A percentile compares a stretch with the other conserved stretches of the same genome.
Evolutionary conservation across 2,888 invertebrate species (phyloP).

Genomic region (Orchesella flavescens): DNA sequence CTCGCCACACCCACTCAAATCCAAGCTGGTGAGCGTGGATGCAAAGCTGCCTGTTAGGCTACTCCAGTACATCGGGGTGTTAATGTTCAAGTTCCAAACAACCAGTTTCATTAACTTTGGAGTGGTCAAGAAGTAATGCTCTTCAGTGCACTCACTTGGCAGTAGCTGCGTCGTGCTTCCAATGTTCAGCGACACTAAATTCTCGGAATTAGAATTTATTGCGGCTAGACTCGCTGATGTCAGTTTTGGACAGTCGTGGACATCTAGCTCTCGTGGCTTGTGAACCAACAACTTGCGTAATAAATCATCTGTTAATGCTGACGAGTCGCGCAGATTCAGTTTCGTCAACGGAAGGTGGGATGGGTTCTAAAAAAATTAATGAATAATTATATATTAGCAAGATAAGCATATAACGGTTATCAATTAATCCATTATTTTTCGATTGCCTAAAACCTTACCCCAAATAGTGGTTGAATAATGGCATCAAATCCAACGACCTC

Average conservation of each 20-base stretch:
- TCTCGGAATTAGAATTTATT: constrained; percentile 82
- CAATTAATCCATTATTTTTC: constrained; percentile 13
- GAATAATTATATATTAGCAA: background rate
- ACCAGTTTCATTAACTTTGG: constrained; percentile 57
- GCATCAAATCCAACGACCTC: constrained; percentile 55
- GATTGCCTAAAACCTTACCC: constrained; percentile 45
- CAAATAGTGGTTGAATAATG: constrained; percentile 57
- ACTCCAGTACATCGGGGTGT: constrained; percentile 38
- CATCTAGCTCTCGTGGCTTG: constrained; percentile 82
- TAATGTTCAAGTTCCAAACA: constrained; percentile 45
- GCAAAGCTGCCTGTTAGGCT: constrained; percentile 73
- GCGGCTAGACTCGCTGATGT: constrained; percentile 80
- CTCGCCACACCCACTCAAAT: constrained; percentile 81
- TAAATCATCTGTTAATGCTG: constrained; percentile 81
- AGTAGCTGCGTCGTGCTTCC: constrained; percentile 80
- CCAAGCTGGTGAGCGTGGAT: constrained; percentile 80
- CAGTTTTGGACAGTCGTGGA: constrained; percentile 83
- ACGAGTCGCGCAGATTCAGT: constrained; percentile 82
- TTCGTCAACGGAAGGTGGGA: constrained; percentile 81
- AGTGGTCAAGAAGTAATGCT: constrained; percentile 28
- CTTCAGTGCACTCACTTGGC: constrained; percentile 73
- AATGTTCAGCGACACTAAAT: constrained; percentile 82
- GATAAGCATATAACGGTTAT: constrained; percentile 78
- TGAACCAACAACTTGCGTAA: constrained; percentile 83
- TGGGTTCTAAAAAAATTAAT: constrained; percentile 76